Conservation (phyloP, 2,888 invertebrate species). For the Lasioglossum figueresi region DNA sequence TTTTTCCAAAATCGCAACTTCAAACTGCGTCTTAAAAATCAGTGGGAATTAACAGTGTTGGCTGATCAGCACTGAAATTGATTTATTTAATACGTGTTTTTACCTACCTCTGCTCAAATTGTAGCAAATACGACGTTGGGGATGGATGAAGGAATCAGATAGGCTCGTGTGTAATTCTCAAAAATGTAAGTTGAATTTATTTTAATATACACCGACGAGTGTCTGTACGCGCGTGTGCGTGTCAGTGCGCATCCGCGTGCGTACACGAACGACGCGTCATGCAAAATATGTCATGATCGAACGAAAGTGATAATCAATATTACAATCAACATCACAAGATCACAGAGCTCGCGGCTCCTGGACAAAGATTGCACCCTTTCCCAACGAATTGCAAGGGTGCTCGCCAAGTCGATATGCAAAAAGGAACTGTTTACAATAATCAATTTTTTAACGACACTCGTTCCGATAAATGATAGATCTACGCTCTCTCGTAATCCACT, state of each 20-base stretch:
- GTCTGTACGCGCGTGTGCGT: slow-evolving; percentile 60
- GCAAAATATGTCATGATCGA: slow-evolving; percentile 68
- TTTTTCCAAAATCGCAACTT: too few species aligned
- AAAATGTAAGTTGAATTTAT: slow-evolving; percentile 82
- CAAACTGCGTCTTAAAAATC: background rate
- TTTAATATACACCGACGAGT: slow-evolving; percentile 81
- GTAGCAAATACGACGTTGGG: background rate
- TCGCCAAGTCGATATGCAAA: slow-evolving; percentile 72
- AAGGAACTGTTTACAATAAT: slow-evolving; percentile 74
- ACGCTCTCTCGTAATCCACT: slow-evolving; percentile 64
- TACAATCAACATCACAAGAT: slow-evolving; percentile 72
- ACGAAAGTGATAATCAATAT: slow-evolving; percentile 67
- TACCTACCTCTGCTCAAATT: background rate
- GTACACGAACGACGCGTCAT: slow-evolving; percentile 67
- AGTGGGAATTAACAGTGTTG: background rate
- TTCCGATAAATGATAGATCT: slow-evolving; percentile 65
- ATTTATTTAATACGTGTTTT: background rate
- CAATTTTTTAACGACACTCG: slow-evolving; percentile 60
- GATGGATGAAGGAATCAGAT: background rate
- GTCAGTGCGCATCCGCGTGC: slow-evolving; percentile 51
- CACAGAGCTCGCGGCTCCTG: slow-evolving; percentile 63
- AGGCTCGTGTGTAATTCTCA: slow-evolving; percentile 76
- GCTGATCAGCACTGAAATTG: background rate
- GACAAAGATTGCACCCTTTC: slow-evolving; percentile 47
- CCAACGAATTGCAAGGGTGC: slow-evolving; percentile 21